These are phyloP conservation scores for Emydocephalus ijimae DNA, from an alignment of 2,113 vertebrate genomes.

Conservation along the genomic window DNA sequence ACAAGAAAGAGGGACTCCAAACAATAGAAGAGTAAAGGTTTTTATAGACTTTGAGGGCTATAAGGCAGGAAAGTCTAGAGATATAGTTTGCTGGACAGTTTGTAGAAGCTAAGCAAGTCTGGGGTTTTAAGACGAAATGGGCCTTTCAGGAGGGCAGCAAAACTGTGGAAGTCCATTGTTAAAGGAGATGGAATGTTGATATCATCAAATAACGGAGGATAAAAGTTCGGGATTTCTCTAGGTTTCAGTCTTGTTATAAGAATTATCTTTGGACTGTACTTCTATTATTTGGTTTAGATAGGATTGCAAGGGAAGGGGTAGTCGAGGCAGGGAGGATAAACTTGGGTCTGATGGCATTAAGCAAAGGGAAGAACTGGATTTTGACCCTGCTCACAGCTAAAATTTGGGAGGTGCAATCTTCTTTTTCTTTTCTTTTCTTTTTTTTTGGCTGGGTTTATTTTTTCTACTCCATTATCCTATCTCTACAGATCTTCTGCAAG, in stretches of 20 bases:
- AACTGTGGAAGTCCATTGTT: neutral
- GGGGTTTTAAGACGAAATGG: neutral
- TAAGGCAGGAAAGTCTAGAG: neutral
- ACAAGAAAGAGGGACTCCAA: neutral
- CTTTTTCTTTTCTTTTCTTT: neutral
- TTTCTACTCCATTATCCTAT: neutral
- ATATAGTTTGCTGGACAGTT: neutral
- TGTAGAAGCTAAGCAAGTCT: neutral
- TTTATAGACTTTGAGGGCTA: neutral
- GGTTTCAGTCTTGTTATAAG: neutral
- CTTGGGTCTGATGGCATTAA: neutral
- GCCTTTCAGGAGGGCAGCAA: neutral
- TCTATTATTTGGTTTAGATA: neutral
- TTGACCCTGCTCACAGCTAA: neutral
- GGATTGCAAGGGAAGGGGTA: no score
- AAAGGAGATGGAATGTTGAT: neutral
- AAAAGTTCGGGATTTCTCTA: neutral
- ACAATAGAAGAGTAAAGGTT: neutral
- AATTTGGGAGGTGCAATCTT: neutral
- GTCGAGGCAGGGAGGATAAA: neutral
- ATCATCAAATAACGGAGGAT: neutral
- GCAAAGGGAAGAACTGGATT: neutral
- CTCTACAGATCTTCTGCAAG: neutral
- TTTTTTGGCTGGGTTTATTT: neutral
- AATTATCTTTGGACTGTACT: neutral